phyloP scores from a whole-genome alignment of 2,888 invertebrate species.

The Leptopilina myrica region DNA sequence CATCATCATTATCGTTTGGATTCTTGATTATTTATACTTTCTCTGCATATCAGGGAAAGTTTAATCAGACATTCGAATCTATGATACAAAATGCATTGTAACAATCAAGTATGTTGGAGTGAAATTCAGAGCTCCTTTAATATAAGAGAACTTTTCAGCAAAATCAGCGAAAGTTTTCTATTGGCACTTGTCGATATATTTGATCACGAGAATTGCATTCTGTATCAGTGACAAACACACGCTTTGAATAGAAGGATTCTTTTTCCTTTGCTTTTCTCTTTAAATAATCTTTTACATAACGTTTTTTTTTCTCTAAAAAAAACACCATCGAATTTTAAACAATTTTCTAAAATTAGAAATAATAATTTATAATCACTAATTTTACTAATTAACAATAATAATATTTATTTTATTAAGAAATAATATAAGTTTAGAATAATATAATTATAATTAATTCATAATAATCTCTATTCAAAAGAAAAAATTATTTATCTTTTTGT shows the following conservation, averaged over 20 bases:
- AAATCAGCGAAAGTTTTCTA: constrained; percentile 59
- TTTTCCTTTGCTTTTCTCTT: not conserved
- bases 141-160: constrained; percentile 48
- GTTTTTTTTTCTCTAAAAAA: too few species aligned
- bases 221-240: constrained; percentile 45
- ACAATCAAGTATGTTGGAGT: constrained; percentile 53
- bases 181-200: constrained; percentile 50
- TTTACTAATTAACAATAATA: too few species aligned
- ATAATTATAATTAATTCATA: too few species aligned
- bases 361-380: too few species aligned
- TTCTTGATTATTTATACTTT: constrained; percentile 53
- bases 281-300: not conserved
- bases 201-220: constrained; percentile 52
- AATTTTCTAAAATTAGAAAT: too few species aligned
- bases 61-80: constrained; percentile 54
- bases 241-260: constrained; percentile 30
- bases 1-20: constrained; percentile 1
- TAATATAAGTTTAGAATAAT: too few species aligned
- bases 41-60: constrained; percentile 56
- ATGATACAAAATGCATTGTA: constrained; percentile 59
- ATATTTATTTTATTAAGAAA: too few species aligned
- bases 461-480: too few species aligned
- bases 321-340: too few species aligned
- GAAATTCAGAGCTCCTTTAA: constrained; percentile 54
- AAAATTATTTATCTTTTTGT: too few species aligned